Evolutionary conservation across 2,113 vertebrate species (phyloP), one percentile per base, ranked within the genome.

Genomic region (Sinosuthora webbiana): DNA sequence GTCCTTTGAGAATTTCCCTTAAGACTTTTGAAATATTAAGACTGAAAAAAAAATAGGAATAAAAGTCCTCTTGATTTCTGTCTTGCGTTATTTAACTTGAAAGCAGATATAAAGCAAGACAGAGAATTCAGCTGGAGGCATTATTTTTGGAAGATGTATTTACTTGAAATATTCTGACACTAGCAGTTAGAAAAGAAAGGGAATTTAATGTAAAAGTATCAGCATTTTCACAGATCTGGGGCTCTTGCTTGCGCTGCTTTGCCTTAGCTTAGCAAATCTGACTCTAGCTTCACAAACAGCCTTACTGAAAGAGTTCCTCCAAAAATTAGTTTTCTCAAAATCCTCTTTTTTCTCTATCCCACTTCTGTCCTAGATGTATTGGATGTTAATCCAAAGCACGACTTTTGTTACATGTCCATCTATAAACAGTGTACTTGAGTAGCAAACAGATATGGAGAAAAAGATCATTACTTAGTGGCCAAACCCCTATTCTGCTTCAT

Each of bases 11-110:
- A 76, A 77, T 93, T 91, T 87, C n/a, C 16, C 59, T 73, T 47
- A 73, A 82, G 70, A 76, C 35, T 69, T 83, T 53, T 65, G 50
- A 83, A 90, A 77, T 50, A 80, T 74, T 87, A 50, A 57, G 59
- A 65, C 22, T 35, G 31, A 62, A 77, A 95, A 85, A 83, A 62
- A 21, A 93, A 77, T 28, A 87, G 21, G 35, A 71, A 77, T 39
- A 63, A 95, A 94, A 76, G 35, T 77, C 52, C 21, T 87, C 56
- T 76, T 89, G 62, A 94, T 91, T 94, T 96, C 93, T 1, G 0
- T 77, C 59, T 33, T 81, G 33, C 8, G 15, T 87, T 91, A 91
- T 91, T 95, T 93, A 93, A 94, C 52, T 57, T 85, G 81, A 95
- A 90, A 93, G 67, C 37, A 90, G 79, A 76, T 76, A 73, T 76